Conservation (phyloP, 2,888 invertebrate genomes). For the Himalopsyche japonica region DNA sequence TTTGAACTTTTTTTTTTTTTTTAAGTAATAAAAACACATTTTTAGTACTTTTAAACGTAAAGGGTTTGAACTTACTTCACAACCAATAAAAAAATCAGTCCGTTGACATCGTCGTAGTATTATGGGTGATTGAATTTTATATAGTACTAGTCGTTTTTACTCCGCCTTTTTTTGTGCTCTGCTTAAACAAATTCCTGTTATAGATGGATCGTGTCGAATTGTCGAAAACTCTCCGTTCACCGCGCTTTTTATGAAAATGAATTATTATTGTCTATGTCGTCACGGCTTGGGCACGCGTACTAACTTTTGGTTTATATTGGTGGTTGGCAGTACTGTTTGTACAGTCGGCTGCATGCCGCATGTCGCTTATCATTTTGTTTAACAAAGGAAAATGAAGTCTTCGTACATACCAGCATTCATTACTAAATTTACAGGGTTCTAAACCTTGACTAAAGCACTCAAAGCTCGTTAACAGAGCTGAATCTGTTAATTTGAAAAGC, state of each 20-base stretch:
- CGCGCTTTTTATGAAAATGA: background rate
- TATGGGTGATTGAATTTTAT: background rate
- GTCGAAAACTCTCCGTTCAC: background rate
- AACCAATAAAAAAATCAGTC: too few relatives aligned
- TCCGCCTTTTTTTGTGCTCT: background rate
- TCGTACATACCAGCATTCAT: too few relatives aligned
- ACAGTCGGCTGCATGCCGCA: background rate
- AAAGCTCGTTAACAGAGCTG: too few relatives aligned
- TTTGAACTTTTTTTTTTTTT: too few relatives aligned
- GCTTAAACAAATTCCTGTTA: background rate
- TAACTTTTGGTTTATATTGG: background rate
- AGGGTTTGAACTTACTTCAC: too few relatives aligned
- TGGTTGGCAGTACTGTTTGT: background rate
- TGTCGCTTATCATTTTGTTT: background rate
- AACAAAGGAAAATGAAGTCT: background rate
- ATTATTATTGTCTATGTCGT: background rate
- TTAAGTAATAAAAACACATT: too few relatives aligned
- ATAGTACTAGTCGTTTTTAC: background rate
- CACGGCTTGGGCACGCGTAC: background rate
- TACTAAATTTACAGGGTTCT: too few relatives aligned
- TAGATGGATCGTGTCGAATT: background rate
- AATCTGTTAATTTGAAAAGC: too few relatives aligned
- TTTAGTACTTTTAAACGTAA: too few relatives aligned
- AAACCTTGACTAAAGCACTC: too few relatives aligned
- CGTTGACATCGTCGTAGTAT: too few relatives aligned